Conservation (phyloP, 2,113 vertebrate species). For the Alligator mississippiensis region DNA sequence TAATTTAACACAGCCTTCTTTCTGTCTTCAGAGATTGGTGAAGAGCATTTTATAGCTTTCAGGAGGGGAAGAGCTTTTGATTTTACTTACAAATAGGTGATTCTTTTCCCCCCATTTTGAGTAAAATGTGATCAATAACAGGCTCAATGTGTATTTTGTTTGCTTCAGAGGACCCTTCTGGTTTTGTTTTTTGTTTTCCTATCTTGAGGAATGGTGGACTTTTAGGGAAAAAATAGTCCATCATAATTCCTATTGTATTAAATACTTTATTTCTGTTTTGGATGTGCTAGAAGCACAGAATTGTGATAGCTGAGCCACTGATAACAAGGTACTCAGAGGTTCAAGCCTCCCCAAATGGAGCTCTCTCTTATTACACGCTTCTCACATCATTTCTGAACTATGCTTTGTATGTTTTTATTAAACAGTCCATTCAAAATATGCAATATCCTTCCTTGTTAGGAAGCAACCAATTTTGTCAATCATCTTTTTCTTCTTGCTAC, state of each 20-base stretch:
- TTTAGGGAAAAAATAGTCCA: not conserved
- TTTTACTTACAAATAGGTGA: not conserved
- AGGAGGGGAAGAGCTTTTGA: not conserved
- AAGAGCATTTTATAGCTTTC: not conserved
- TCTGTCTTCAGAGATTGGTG: conserved; percentile 17
- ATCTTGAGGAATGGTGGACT: not conserved
- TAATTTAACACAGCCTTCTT: conserved; percentile 47
- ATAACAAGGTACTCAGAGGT: not conserved
- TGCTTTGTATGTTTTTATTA: not conserved
- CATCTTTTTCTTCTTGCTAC: not conserved
- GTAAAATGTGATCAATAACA: not conserved
- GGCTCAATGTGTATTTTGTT: not conserved
- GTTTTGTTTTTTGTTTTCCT: not conserved
- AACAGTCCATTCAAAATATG: not conserved
- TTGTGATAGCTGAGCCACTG: not conserved
- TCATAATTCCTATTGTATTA: not conserved
- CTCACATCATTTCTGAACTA: not conserved
- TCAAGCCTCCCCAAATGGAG: not conserved
- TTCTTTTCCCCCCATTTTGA: not conserved
- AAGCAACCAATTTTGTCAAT: not conserved
- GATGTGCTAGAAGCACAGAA: not conserved
- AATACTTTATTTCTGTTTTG: not conserved
- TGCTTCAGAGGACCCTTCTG: not conserved
- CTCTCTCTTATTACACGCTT: not conserved
- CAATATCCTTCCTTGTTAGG: not conserved